These are phyloP conservation scores for Nothocercus nigrocapillus DNA, from an alignment of 2,113 vertebrate genomes.

Conservation along the genomic window DNA sequence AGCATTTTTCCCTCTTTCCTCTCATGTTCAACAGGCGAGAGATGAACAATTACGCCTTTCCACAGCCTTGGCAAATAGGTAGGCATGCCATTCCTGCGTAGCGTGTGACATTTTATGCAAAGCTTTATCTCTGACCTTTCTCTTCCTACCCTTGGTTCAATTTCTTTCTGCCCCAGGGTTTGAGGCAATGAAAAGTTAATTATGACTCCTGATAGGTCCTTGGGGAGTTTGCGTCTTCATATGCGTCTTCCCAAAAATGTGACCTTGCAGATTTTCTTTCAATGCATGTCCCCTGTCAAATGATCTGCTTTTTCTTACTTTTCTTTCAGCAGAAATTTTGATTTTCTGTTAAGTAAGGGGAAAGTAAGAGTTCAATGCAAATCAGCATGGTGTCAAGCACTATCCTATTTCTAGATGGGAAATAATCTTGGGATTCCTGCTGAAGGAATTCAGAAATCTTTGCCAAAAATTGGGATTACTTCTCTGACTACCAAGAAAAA, in stretches of 20 bases:
- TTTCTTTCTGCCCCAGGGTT: conserved; percentile 52
- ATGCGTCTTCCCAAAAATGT: background rate
- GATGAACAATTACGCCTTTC: background rate
- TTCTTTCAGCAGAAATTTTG: background rate
- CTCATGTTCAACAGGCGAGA: background rate
- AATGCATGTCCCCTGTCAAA: background rate
- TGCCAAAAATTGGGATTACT: background rate
- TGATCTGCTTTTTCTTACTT: background rate
- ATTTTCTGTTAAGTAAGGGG: background rate
- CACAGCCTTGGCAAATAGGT: background rate
- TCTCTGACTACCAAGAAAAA: background rate
- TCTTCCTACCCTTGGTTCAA: conserved; percentile 27
- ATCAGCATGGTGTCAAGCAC: background rate
- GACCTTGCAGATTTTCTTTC: conserved; percentile 9
- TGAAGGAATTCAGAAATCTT: background rate
- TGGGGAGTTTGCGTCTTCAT: background rate
- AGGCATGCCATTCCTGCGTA: background rate
- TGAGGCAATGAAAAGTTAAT: conserved; percentile 55
- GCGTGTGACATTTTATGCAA: conserved; percentile 26
- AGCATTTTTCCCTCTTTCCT: background rate
- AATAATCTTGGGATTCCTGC: background rate
- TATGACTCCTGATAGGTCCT: conserved; percentile 23
- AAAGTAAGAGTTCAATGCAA: background rate
- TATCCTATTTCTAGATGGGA: background rate
- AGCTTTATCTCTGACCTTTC: conserved; percentile 55